Percentiles rank a stretch among this genome's conserved stretches.
Conservation (phyloP, 2,797 vertebrate genomes). For the Triplophysa yarkandensis region DNA sequence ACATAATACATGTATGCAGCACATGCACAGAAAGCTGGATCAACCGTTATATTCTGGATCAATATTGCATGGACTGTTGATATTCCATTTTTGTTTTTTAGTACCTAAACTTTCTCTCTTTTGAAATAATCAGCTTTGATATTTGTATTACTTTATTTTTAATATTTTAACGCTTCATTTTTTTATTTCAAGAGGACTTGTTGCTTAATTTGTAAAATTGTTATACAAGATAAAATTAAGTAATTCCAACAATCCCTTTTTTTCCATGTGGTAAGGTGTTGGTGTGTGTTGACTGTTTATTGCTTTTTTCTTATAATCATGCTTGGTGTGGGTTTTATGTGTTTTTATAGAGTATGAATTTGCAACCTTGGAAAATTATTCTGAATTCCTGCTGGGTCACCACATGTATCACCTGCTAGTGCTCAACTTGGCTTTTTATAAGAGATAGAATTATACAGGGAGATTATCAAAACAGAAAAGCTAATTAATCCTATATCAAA, state of each 20-base stretch:
- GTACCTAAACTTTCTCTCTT: not conserved
- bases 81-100: not conserved
- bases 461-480: constrained; percentile 7
- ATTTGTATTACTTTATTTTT: not conserved
- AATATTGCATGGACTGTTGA: not conserved
- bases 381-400: not conserved
- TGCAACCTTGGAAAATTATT: too few species aligned
- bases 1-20: constrained; percentile 2
- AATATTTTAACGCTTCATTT: not conserved
- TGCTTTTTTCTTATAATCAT: too few species aligned
- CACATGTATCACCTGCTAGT: not conserved
- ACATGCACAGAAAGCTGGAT: not conserved
- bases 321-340: too few species aligned
- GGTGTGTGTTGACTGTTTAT: too few species aligned
- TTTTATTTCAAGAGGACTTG: too few species aligned
- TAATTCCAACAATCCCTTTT: too few species aligned
- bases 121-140: not conserved
- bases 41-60: not conserved
- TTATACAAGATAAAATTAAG: too few species aligned
- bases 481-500: constrained; percentile 32
- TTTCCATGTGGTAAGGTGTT: too few species aligned
- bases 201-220: too few species aligned
- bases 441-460: constrained; percentile 20
- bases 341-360: too few species aligned
- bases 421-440: not conserved